Evolutionary conservation across 2,797 vertebrate genomes (phyloP).

Genomic region (Gorsachius magnificus): DNA sequence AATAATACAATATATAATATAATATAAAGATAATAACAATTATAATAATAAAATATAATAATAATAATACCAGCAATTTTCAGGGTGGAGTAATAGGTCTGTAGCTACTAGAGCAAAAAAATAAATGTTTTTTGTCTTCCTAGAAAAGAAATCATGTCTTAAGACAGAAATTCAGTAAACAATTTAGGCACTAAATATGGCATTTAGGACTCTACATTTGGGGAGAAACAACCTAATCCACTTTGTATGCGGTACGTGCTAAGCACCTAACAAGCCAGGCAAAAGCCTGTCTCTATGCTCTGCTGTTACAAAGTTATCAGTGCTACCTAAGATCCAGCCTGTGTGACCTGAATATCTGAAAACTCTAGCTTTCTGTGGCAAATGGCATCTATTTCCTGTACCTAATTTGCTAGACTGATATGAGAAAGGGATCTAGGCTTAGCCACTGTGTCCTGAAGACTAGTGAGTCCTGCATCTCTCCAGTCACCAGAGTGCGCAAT

Average conservation of each 20-base stretch:
- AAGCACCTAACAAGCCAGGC: background rate
- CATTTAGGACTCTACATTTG: background rate
- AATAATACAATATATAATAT: background rate
- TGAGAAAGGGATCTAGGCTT: background rate
- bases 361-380: background rate
- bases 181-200: background rate
- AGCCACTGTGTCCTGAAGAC: background rate
- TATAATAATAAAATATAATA: background rate
- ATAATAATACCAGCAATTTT: background rate
- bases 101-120: background rate
- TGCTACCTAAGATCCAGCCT: background rate
- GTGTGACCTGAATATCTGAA: background rate
- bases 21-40: background rate
- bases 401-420: background rate
- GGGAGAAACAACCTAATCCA: background rate
- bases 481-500: background rate
- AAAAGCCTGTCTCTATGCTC: background rate
- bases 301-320: background rate
- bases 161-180: background rate
- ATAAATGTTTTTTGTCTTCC: background rate
- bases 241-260: background rate
- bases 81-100: background rate
- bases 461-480: background rate
- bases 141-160: background rate
- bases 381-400: background rate